Base-by-base conservation (phyloP, 2,888 invertebrate genomes). In the Tinea trinotella region DNA sequence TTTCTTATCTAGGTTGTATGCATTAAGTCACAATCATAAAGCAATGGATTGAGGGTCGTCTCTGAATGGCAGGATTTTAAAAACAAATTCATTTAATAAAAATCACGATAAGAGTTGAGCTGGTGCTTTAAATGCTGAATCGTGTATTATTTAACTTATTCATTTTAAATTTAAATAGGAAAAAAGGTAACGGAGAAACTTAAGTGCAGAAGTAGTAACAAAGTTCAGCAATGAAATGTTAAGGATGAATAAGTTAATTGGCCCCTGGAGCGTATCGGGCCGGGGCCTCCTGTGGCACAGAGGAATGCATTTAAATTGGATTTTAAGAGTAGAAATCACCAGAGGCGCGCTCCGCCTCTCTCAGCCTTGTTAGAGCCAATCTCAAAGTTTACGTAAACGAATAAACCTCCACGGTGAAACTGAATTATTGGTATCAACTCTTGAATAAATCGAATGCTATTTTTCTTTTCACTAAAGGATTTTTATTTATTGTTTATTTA, bases 231-330 rank as follows among this genome's bases (percentile, higher is more conserved):
- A 82, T 83, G 77, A 83, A 84, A 83, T 80, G 82, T 82, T 83
- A 81, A 80, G 84, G 83, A 82, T 83, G 84, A 82, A 84, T 84
- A 84, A 83, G 83, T 83, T 85, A 85, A 85, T 84, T 84, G 84
- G 76, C 68, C 84, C 76, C 81, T 62, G 69, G 77, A 78, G 83
- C 75, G 81, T 82, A 84, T 83, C 82, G 82, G 71, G 18, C 53
- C 72, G 73, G 69, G 65, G 71, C 73, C 78, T 79, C 78, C 81
- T 79, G 83, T 71, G 84, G 80, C 82, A 76, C 83, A 82, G 82
- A 83, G 85, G 84, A 85, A 85, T 85, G 84, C 85, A 85, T 85
- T 85, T 85, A 85, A 85, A 85, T 85, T 84, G 84, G 84, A 83
- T 84, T 85, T 84, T 85, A 85, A 84, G 85, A 84, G 82, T 79